phyloP scores from a whole-genome alignment of 2,113 vertebrate genomes.

The Chionis minor region DNA sequence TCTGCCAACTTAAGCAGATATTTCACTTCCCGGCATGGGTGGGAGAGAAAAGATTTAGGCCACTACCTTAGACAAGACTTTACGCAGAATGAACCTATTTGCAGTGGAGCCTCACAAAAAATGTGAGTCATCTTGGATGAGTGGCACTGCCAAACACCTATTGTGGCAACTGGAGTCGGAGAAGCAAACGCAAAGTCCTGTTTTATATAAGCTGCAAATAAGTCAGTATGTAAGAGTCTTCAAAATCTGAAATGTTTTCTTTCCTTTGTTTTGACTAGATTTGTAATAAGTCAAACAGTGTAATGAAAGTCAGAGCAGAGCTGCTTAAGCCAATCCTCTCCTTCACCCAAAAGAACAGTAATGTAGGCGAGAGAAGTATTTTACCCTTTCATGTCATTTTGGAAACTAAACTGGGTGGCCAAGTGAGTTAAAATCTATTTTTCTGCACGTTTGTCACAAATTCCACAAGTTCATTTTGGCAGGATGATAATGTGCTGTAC shows the following conservation, averaged over 20 bases:
- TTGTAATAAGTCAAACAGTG: neutral
- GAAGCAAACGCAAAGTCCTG: neutral
- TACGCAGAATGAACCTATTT: neutral
- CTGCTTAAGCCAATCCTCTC: neutral
- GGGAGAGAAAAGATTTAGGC: neutral
- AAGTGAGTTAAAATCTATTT: neutral
- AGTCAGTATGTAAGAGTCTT: neutral
- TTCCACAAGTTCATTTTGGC: neutral
- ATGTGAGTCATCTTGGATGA: neutral
- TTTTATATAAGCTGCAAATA: slow-evolving; percentile 8
- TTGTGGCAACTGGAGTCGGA: neutral
- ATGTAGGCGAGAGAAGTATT: neutral
- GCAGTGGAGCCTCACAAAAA: neutral
- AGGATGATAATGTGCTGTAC: neutral
- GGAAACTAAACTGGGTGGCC: neutral
- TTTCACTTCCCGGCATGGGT: neutral
- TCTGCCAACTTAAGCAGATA: neutral
- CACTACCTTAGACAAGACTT: neutral
- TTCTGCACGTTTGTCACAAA: neutral
- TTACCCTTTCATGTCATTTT: neutral
- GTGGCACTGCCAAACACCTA: neutral
- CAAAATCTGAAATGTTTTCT: slow-evolving; percentile 27
- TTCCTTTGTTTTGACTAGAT: slow-evolving; percentile 53
- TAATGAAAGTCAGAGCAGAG: neutral
- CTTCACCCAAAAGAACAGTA: slow-evolving; percentile 3